Percentiles rank a stretch among this genome's conserved stretches.
These are phyloP conservation scores for Ptychoptera albimana DNA, from an alignment of 2,888 invertebrate species.

Conservation along the genomic window DNA sequence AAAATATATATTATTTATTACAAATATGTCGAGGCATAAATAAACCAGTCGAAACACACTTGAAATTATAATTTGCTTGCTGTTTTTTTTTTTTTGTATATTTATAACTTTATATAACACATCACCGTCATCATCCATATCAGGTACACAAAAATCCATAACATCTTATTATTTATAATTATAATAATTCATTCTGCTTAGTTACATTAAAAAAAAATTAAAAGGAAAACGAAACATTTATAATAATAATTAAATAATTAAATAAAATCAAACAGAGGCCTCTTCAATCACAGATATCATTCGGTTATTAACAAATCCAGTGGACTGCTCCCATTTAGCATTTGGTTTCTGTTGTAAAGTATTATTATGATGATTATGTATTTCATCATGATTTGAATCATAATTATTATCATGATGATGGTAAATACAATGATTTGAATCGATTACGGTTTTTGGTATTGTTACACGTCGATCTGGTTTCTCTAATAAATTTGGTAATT, in stretches of 20 bases:
- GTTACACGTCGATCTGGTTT: conserved; percentile 1
- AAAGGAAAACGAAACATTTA: too few species aligned
- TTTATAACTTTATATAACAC: too few species aligned
- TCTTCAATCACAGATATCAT: conserved; percentile 67
- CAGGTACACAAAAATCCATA: not conserved
- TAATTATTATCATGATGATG: conserved; percentile 2
- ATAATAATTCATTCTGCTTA: too few species aligned
- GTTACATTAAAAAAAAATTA: too few species aligned
- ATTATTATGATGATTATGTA: not conserved
- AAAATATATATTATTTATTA: too few species aligned
- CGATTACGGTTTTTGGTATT: not conserved
- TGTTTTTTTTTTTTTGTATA: too few species aligned
- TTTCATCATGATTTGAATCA: not conserved
- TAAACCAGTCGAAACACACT: too few species aligned
- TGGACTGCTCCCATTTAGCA: conserved; percentile 2
- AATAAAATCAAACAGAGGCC: conserved; percentile 38
- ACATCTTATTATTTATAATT: not conserved
- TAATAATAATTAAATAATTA: not conserved
- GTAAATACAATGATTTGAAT: not conserved
- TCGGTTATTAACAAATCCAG: conserved; percentile 35
- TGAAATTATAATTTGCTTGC: too few species aligned
- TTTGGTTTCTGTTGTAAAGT: not conserved
- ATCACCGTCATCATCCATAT: not conserved
- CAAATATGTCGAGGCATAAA: too few species aligned
- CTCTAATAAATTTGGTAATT: conserved; percentile 36